Conservation (phyloP, 2,888 invertebrate species). For the Stegana nigrithorax region DNA sequence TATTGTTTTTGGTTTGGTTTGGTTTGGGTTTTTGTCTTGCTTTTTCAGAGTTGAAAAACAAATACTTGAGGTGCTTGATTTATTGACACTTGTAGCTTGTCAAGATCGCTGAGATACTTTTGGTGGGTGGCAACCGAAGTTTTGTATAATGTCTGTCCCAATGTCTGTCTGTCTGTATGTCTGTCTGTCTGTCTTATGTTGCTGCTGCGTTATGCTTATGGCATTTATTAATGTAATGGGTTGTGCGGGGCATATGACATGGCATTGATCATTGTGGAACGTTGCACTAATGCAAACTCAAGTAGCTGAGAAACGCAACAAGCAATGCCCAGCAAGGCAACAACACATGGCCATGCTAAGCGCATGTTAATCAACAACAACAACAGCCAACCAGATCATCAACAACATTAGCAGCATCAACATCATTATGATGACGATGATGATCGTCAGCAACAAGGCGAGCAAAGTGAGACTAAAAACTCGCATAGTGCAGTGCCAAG, state of each 20-base stretch:
- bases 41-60: no score
- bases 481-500: conserved; percentile 52
- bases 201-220: conserved; percentile 29
- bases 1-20: not conserved
- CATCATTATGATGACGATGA: not conserved
- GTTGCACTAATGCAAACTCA: conserved; percentile 56
- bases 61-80: conserved; percentile 55
- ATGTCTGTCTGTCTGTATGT: no score
- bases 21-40: no score
- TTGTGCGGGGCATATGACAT: conserved; percentile 51
- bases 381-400: not conserved
- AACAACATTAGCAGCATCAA: not conserved
- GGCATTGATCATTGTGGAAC: conserved; percentile 54
- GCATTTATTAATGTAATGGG: conserved; percentile 61
- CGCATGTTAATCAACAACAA: conserved; percentile 11
- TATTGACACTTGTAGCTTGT: conserved; percentile 54
- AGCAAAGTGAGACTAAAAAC: no score
- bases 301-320: no score
- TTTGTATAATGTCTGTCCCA: no score
- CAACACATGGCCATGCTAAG: conserved; percentile 49
- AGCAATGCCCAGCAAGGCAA: no score
- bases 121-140: conserved; percentile 55
- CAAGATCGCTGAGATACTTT: conserved; percentile 48
- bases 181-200: conserved; percentile 6
- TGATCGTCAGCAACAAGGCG: not conserved